A percentile compares a stretch with the other conserved stretches of the same genome.
phyloP scores from a whole-genome alignment of 2,113 vertebrate genomes.

The Rostratula benghalensis region DNA sequence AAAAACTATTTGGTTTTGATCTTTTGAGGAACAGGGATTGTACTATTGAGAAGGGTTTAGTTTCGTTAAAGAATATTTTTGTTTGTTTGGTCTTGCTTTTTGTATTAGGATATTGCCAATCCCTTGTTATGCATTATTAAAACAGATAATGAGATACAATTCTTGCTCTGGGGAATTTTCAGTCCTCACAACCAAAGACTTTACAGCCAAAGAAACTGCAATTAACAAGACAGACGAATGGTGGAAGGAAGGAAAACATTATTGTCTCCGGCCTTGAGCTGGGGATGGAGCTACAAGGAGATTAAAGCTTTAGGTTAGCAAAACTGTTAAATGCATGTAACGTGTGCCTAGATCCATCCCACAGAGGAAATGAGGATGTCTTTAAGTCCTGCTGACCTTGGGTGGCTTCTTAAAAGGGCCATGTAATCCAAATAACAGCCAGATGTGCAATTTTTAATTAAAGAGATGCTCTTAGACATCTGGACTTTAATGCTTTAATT shows the following conservation, averaged over 20 bases:
- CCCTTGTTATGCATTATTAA: conserved; percentile 14
- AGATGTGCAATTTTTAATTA: neutral
- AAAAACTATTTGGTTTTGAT: neutral
- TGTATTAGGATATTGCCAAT: neutral
- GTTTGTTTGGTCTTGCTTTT: conserved; percentile 24
- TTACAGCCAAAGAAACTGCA: neutral
- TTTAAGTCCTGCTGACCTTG: neutral
- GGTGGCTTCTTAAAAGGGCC: neutral
- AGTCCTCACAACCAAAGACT: neutral
- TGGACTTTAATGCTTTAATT: neutral
- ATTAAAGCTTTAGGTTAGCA: neutral
- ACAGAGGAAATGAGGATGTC: neutral
- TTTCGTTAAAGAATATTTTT: conserved; percentile 3
- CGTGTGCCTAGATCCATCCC: neutral
- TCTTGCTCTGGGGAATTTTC: conserved; percentile 6
- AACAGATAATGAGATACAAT: neutral
- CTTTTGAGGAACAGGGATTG: neutral
- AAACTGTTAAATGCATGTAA: neutral
- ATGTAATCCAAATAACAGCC: neutral
- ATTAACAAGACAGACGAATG: neutral
- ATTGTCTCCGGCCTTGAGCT: neutral
- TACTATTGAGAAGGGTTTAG: neutral
- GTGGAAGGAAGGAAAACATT: neutral
- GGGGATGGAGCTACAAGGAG: neutral
- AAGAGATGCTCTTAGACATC: neutral